Evolutionary conservation across 92 coral and sea anemone genomes (phyloP), one percentile per base, ranked within the genome.

Genomic region (Siderastrea siderea): DNA sequence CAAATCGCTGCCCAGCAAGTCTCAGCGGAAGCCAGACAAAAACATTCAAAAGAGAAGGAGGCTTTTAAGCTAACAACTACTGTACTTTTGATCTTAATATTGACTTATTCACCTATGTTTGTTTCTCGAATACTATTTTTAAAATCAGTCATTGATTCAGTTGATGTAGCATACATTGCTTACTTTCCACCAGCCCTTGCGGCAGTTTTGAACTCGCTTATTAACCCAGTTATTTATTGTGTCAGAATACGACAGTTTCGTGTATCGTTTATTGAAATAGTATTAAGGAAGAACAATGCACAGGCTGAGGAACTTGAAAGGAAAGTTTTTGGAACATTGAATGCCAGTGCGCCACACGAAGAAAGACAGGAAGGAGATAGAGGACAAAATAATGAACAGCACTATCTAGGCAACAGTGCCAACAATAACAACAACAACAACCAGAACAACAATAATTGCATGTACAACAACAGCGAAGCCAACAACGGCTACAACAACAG

Each of bases 31-130:
- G 15, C 45, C 72, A 64, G 61, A 14, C 46, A 79, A 15, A 79
- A 65, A 26, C 47, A 62, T 16, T 19, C 47, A 10, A 79, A 46
- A 49, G 72, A 79, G 60, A 64, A 64, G 51, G 63, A 79, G 46
- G 83, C 83, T 9, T 49, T 48, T 6, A 79, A 79, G 8, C 7
- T 65, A 11, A 79, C 73, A 63, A 16, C 83, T n/a, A 7, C 58
- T 47, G 72, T 79, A 2, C 46, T 79, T 19, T 16, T 62, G 7
- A 16, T 5, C 1, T 3, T 79, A 5, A 0, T 79, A 3, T 10
- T 79, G 58, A 11, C 26, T 15, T 47, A 45, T 49, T 16, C 12
- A 3, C 83, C 83, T 13, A 3, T 64, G 14, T 8, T 50, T n/a
- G 47, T 79, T 1, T 7, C 49, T 47, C 49, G 52, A 7, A 12